A percentile compares a stretch with the other conserved stretches of the same genome.
These are phyloP conservation scores for Brachyrhaphis roseni DNA, from an alignment of 2,797 vertebrate species.

Conservation along the genomic window DNA sequence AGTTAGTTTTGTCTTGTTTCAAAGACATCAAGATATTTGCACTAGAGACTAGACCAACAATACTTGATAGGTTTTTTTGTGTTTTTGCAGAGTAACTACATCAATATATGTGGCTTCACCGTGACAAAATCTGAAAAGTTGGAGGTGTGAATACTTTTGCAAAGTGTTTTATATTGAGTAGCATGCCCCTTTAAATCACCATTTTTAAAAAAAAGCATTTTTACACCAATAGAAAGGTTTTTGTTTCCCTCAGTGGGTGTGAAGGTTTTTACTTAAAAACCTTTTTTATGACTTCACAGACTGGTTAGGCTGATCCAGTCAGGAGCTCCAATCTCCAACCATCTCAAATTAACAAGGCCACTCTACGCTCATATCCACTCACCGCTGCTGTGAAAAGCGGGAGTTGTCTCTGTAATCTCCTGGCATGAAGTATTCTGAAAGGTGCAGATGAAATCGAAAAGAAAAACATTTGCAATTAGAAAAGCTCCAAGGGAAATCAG, in stretches of 20 bases:
- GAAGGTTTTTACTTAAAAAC: neutral
- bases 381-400: constrained; percentile 19
- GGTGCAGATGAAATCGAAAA: constrained; percentile 27
- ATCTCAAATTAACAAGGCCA: constrained; percentile 10
- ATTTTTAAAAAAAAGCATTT: neutral
- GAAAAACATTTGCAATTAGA: constrained; percentile 42
- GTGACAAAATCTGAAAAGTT: neutral
- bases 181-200: neutral
- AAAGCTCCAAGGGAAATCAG: constrained; percentile 38
- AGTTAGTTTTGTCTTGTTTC: no score
- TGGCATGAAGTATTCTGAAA: constrained; percentile 30
- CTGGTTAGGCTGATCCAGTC: constrained; percentile 3
- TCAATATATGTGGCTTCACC: neutral
- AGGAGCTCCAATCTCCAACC: constrained; percentile 1
- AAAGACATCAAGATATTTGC: no score
- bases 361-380: neutral
- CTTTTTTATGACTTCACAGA: neutral
- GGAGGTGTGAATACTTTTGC: neutral
- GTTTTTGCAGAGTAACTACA: neutral
- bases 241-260: neutral
- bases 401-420: constrained; percentile 35
- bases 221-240: neutral
- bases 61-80: no score
- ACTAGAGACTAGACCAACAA: no score
- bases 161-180: neutral